These are phyloP conservation scores for Lycaon pictus DNA, from an alignment of 2,113 vertebrate genomes.

Conservation along the genomic window DNA sequence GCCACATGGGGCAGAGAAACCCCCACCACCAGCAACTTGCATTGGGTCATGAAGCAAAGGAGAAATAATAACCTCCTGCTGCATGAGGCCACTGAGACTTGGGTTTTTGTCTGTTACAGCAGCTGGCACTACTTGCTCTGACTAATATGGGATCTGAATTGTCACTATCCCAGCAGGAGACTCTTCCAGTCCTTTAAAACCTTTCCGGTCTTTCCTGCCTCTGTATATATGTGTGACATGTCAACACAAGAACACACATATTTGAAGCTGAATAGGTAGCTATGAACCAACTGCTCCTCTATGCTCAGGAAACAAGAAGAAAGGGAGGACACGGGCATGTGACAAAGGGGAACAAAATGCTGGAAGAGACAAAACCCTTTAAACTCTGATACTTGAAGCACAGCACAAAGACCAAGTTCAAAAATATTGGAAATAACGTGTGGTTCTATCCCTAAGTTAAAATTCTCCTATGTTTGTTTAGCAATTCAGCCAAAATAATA, in stretches of 20 bases:
- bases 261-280: background rate
- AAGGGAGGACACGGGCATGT: background rate
- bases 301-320: background rate
- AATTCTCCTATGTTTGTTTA: background rate
- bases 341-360: slow-evolving; percentile 8
- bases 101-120: background rate
- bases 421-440: background rate
- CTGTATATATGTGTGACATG: slow-evolving; percentile 5
- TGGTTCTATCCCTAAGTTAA: background rate
- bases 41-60: background rate
- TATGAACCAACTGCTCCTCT: background rate
- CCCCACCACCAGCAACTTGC: background rate
- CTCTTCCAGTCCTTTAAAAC: background rate
- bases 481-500: slow-evolving; percentile 7
- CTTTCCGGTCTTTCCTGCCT: background rate
- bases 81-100: background rate
- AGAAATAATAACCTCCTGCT: background rate
- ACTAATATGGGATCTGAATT: background rate
- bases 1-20: background rate
- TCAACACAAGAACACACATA: background rate
- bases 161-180: background rate
- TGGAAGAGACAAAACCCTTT: background rate
- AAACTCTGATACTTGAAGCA: background rate
- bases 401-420: background rate
- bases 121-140: background rate